These are phyloP conservation scores for Pelobates fuscus DNA, from an alignment of 2,113 vertebrate species.

Conservation along the genomic window DNA sequence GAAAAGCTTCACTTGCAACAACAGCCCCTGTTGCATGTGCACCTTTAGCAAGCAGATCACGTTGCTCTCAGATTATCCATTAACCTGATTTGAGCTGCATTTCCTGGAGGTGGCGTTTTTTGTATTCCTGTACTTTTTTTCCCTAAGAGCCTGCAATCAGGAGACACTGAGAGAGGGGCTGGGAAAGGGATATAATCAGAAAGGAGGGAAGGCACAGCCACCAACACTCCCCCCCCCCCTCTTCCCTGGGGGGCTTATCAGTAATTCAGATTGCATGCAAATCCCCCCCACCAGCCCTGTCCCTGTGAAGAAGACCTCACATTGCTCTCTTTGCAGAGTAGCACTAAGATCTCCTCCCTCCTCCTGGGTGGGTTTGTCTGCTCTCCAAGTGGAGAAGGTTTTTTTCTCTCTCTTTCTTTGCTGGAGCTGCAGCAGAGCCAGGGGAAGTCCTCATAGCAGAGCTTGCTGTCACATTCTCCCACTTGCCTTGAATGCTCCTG, in stretches of 20 bases:
- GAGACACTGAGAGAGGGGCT: conserved; percentile 21
- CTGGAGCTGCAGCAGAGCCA: conserved; percentile 24
- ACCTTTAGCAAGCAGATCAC: conserved; percentile 72
- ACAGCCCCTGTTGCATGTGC: conserved; percentile 27
- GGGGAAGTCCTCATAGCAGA: conserved; percentile 29
- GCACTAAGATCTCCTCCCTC: conserved; percentile 33
- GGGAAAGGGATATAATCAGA: conserved; percentile 9
- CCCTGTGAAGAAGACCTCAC: conserved; percentile 15
- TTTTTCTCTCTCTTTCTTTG: too few relatives aligned
- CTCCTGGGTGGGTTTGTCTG: conserved; percentile 54
- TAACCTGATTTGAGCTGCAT: conserved; percentile 65
- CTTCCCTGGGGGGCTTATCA: conserved; percentile 65
- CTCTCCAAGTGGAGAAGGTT: conserved; percentile 39
- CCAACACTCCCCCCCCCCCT: conserved; percentile 10
- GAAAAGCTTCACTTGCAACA: conserved; percentile 10
- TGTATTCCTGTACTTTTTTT: conserved; percentile 10
- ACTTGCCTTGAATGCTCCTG: conserved; percentile 13
- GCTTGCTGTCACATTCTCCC: conserved; percentile 29
- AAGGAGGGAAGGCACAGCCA: conserved; percentile 39
- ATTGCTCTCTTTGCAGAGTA: conserved; percentile 46
- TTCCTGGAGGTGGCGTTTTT: conserved; percentile 82
- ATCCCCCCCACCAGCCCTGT: conserved; percentile 54
- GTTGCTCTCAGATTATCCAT: conserved; percentile 68
- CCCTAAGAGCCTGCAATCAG: conserved; percentile 53
- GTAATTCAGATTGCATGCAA: conserved; percentile 87